Conservation (phyloP, 2,113 vertebrate species). For the Artemisiospiza belli region DNA sequence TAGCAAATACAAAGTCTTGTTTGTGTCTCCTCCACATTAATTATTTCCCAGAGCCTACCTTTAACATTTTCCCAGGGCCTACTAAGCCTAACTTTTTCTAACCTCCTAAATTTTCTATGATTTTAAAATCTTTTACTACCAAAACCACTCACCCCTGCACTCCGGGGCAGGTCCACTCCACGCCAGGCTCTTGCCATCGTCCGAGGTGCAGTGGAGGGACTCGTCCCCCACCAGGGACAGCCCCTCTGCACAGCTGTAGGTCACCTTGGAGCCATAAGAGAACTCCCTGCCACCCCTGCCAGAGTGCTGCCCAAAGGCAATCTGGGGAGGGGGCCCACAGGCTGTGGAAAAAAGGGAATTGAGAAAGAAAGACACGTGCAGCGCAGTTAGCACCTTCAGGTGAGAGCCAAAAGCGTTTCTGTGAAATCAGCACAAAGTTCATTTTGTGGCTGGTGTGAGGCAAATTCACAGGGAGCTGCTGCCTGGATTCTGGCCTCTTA, state of each 20-base stretch:
- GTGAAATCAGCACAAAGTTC: neutral
- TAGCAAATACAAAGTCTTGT: too few species aligned
- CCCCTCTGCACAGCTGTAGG: neutral
- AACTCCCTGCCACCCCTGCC: accelerated
- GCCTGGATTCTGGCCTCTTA: neutral
- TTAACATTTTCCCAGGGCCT: too few species aligned
- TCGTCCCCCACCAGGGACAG: neutral
- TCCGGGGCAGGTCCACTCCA: constrained; percentile 10
- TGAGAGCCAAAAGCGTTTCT: neutral
- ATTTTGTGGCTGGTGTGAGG: accelerated
- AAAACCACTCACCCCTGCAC: constrained; percentile 16
- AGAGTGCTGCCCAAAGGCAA: neutral
- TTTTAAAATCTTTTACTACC: too few species aligned
- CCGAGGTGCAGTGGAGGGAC: neutral
- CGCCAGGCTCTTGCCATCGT: accelerated
- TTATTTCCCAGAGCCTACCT: too few species aligned
- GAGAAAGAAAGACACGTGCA: accelerated
- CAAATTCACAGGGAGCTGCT: neutral
- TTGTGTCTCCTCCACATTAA: too few species aligned
- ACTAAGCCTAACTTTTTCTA: too few species aligned
- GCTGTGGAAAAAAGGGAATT: neutral
- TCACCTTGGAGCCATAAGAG: neutral
- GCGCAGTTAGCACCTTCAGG: too few species aligned
- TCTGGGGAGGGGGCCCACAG: neutral
- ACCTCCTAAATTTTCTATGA: too few species aligned